phyloP scores from a whole-genome alignment of 2,113 vertebrate genomes.

The Odocoileus virginianus region DNA sequence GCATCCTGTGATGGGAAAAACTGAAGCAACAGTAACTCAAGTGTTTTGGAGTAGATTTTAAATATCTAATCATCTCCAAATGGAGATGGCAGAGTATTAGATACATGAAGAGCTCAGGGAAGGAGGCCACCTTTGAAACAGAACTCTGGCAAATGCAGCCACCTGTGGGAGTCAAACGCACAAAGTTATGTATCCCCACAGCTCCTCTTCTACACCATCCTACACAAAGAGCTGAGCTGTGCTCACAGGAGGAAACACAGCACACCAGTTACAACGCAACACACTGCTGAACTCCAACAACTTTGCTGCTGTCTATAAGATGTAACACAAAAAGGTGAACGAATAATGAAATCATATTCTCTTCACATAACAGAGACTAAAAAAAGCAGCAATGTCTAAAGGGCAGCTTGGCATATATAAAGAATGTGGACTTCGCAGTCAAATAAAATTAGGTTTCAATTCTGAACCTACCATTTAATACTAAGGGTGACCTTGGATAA shows the following conservation, averaged over 20 bases:
- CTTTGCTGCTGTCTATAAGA: not conserved
- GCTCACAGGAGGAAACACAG: not conserved
- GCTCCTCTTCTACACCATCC: not conserved
- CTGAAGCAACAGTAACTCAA: not conserved
- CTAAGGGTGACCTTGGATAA: not conserved
- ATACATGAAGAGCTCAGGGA: not conserved
- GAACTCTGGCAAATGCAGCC: not conserved
- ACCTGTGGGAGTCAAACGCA: not conserved
- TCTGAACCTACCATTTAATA: not conserved
- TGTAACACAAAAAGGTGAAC: not conserved
- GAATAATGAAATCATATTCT: not conserved
- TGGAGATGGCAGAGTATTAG: not conserved
- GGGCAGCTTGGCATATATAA: not conserved
- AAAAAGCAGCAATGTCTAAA: not conserved
- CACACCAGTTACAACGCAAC: not conserved
- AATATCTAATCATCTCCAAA: not conserved
- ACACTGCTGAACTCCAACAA: not conserved
- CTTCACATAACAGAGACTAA: not conserved
- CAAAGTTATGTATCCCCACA: not conserved
- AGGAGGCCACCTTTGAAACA: not conserved
- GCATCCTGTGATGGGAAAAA: not conserved
- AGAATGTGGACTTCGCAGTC: not conserved
- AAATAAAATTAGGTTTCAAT: not conserved
- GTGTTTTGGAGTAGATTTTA: not conserved
- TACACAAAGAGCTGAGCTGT: not conserved